Evolutionary conservation across 2,113 vertebrate genomes (phyloP).

Genomic region (Actinemys pallida): DNA sequence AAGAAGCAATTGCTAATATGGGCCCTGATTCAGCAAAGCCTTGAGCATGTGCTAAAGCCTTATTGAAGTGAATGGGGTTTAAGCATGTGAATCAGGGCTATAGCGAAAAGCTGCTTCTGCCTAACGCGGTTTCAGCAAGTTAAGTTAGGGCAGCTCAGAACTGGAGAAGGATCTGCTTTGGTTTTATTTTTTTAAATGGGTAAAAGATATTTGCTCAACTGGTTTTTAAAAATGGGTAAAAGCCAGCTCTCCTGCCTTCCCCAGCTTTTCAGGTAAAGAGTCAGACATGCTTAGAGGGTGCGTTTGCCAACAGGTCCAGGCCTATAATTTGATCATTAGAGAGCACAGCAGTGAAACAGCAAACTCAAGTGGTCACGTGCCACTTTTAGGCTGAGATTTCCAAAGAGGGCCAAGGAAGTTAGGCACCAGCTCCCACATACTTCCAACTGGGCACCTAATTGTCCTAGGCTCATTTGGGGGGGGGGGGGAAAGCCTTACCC

Average conservation of each 20-base stretch:
- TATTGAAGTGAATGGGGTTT: not conserved
- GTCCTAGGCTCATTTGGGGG: fast-evolving
- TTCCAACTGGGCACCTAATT: not conserved
- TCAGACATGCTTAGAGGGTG: not conserved
- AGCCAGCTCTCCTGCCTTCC: not conserved
- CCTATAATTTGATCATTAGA: not conserved
- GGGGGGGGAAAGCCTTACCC: not conserved
- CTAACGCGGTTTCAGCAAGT: not conserved
- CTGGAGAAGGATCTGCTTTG: not conserved
- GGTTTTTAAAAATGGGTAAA: not conserved
- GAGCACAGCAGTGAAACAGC: fast-evolving
- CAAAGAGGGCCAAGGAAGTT: not conserved
- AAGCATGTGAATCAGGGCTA: not conserved
- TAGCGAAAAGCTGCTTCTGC: not conserved
- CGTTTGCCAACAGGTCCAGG: not conserved
- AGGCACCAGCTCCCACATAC: not conserved
- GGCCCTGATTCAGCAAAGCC: not conserved
- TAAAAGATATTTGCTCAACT: not conserved
- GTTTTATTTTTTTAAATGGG: not conserved
- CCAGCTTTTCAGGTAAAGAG: too few species aligned
- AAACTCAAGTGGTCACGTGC: not conserved
- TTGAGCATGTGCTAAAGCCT: not conserved
- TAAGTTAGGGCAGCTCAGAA: not conserved
- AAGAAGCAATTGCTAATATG: not conserved
- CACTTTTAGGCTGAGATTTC: not conserved